phyloP scores from a whole-genome alignment of 2,797 vertebrate species.

The Sebastes trivittatus region DNA sequence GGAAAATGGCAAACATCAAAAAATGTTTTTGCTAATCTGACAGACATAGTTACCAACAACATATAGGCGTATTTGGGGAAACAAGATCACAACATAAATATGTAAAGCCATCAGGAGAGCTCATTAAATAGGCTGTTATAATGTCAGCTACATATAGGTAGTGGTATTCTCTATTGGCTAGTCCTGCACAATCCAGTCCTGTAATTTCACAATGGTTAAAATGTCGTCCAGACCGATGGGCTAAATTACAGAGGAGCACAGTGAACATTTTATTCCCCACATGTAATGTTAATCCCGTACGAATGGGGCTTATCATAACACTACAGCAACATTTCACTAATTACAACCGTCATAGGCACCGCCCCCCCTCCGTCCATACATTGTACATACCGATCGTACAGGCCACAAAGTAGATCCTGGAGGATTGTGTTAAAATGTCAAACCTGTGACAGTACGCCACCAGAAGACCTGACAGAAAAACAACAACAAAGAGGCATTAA shows the following conservation, averaged over 20 bases:
- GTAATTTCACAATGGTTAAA: neutral
- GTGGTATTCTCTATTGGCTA: neutral
- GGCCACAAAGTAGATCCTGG: slow-evolving; percentile 94
- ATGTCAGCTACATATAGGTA: neutral
- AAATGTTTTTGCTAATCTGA: neutral
- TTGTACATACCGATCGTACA: slow-evolving; percentile 90
- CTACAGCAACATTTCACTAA: neutral
- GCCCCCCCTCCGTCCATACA: rapidly evolving
- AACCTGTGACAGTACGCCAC: slow-evolving; percentile 97
- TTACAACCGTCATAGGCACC: neutral
- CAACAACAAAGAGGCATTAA: neutral
- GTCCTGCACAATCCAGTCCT: neutral
- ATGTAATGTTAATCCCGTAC: neutral
- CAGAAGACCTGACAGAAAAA: slow-evolving; percentile 85
- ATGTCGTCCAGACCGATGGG: neutral
- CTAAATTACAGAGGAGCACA: neutral
- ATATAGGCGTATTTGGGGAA: neutral
- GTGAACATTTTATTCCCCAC: neutral
- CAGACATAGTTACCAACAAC: neutral
- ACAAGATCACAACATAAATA: neutral
- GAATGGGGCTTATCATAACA: neutral
- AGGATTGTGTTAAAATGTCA: slow-evolving; percentile 93
- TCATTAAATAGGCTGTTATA: neutral
- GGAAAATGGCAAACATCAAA: neutral
- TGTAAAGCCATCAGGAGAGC: neutral